phyloP scores from a whole-genome alignment of 2,113 vertebrate species.

The Suricata suricatta region DNA sequence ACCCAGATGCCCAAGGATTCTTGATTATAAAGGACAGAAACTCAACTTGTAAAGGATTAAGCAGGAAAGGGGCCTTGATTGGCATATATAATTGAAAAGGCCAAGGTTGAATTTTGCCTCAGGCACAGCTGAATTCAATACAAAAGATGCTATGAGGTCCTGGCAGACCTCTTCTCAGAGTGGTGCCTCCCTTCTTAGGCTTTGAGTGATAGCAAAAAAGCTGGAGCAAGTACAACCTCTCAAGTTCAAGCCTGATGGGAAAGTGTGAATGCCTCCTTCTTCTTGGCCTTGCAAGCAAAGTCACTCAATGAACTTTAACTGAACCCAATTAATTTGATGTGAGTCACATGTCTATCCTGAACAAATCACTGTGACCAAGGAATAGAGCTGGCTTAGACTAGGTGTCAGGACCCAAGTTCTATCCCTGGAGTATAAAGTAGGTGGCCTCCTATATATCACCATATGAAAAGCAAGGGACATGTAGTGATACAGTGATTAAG shows the following conservation, averaged over 20 bases:
- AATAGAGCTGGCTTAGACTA: background rate
- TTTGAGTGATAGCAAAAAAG: background rate
- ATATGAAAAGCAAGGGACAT: background rate
- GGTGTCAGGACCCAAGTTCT: background rate
- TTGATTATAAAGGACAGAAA: conserved; percentile 5
- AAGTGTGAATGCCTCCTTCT: background rate
- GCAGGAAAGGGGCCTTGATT: background rate
- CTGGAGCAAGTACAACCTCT: background rate
- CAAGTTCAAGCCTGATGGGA: background rate
- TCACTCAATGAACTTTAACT: background rate
- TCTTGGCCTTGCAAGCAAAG: background rate
- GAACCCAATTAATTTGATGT: background rate
- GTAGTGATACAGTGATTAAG: background rate
- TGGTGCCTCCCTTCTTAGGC: background rate
- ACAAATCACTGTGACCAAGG: background rate
- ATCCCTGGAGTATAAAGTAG: background rate
- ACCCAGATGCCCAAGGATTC: background rate
- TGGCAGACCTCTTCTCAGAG: background rate
- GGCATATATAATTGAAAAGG: background rate
- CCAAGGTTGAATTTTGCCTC: conserved; percentile 12
- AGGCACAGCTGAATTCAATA: background rate
- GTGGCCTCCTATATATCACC: background rate
- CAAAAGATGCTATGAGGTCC: background rate
- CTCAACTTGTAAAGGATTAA: background rate
- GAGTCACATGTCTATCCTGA: background rate